phyloP scores from a whole-genome alignment of 1,140 invertebrate genomes.

The Rhynchophorus ferrugineus region DNA sequence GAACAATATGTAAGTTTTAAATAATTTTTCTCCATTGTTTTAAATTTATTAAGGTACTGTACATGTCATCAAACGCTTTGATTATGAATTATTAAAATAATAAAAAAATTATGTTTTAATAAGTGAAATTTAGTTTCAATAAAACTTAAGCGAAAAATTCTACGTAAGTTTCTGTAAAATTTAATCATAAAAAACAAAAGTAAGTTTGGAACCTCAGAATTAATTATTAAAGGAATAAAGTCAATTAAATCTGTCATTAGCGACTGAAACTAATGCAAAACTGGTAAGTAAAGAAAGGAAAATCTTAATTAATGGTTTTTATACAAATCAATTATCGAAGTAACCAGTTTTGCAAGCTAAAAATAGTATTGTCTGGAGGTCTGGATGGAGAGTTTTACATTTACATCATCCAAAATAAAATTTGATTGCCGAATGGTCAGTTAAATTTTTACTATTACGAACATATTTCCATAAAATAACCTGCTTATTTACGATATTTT shows the following conservation, averaged over 20 bases:
- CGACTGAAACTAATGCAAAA: neutral
- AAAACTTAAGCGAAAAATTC: neutral
- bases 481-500: constrained; percentile 1
- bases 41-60: no score
- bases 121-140: no score
- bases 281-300: neutral
- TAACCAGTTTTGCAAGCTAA: no score
- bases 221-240: neutral
- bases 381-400: no score
- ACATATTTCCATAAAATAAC: neutral
- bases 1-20: no score
- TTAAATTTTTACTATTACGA: neutral
- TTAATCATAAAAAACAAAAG: neutral
- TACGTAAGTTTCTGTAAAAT: neutral
- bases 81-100: no score
- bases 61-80: no score
- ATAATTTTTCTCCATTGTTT: no score
- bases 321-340: neutral
- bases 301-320: neutral
- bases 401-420: no score
- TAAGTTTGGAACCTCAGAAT: neutral
- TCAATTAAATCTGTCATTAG: neutral
- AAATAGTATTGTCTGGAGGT: no score
- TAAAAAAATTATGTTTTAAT: no score
- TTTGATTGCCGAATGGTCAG: no score